phyloP scores from a whole-genome alignment of 2,888 invertebrate genomes.

The Meloe dianella region DNA sequence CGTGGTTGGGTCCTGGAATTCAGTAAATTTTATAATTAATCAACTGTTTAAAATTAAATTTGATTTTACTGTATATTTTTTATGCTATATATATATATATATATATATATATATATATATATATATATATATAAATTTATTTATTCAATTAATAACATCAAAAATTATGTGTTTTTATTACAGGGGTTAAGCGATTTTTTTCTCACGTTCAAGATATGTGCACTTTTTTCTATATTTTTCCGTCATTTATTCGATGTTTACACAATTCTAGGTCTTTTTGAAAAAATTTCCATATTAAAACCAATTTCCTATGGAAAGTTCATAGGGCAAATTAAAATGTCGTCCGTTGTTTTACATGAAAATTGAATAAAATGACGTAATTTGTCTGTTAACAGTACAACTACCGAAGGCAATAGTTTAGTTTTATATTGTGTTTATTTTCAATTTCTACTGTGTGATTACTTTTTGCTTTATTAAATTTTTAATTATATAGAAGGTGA shows the following conservation, averaged over 20 bases:
- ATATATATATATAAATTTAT: too few species aligned
- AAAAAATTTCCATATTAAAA: constrained; percentile 16
- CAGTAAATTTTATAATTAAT: too few species aligned
- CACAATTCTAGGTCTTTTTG: background rate
- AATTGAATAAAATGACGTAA: constrained; percentile 25
- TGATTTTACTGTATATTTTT: too few species aligned
- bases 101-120: too few species aligned
- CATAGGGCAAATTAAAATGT: constrained; percentile 28
- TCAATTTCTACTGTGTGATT: constrained; percentile 18
- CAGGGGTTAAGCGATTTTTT: too few species aligned
- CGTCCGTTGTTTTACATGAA: constrained; percentile 28
- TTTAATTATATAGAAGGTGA: constrained; percentile 1
- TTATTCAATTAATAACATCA: too few species aligned
- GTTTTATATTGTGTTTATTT: constrained; percentile 15
- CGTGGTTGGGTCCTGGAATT: too few species aligned
- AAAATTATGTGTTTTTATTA: too few species aligned
- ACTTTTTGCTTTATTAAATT: constrained; percentile 19
- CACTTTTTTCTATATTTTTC: background rate
- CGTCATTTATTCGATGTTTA: background rate
- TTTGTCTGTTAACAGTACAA: constrained; percentile 20
- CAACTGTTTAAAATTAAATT: too few species aligned
- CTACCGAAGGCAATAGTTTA: background rate
- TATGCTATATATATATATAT: too few species aligned
- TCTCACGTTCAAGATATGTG: too few species aligned
- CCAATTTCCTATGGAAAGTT: constrained; percentile 24